phyloP scores from a whole-genome alignment of 2,888 invertebrate species.

The Steinernema scapterisci region DNA sequence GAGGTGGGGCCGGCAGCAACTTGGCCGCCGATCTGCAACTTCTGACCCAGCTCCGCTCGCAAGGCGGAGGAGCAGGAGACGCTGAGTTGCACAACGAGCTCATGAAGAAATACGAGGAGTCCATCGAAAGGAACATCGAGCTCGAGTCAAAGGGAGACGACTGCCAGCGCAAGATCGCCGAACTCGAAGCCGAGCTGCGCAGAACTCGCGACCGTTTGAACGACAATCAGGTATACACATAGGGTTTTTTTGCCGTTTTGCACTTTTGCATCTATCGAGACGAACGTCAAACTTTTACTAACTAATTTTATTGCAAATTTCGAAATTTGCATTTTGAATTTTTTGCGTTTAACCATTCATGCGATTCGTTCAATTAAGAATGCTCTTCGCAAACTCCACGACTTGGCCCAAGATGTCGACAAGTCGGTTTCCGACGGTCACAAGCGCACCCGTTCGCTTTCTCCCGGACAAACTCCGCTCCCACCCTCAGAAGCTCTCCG shows the following conservation, averaged over 20 bases:
- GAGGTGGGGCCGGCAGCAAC: slow-evolving; percentile 34
- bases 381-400: slow-evolving; percentile 62
- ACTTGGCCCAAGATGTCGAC: slow-evolving; percentile 58
- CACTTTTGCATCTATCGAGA: too few species aligned
- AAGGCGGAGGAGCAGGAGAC: slow-evolving; percentile 44
- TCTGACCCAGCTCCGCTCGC: slow-evolving; percentile 35
- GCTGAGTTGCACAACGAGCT: slow-evolving; percentile 62
- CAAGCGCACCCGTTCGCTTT: slow-evolving; percentile 63
- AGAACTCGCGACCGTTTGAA: slow-evolving; percentile 59
- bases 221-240: slow-evolving; percentile 46
- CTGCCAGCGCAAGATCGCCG: slow-evolving; percentile 59
- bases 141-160: slow-evolving; percentile 65
- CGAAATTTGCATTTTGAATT: too few species aligned
- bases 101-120: slow-evolving; percentile 66
- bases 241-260: too few species aligned
- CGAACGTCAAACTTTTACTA: too few species aligned
- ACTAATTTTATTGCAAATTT: too few species aligned
- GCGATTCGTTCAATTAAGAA: slow-evolving; percentile 38
- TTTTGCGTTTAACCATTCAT: background rate
- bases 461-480: slow-evolving; percentile 58
- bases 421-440: slow-evolving; percentile 44
- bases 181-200: slow-evolving; percentile 61
- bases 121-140: slow-evolving; percentile 65
- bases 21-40: slow-evolving; percentile 39
- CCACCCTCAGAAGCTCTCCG: slow-evolving; percentile 64